Base-by-base conservation (phyloP, 2,888 invertebrate genomes). In the Agriopis leucophaearia region DNA sequence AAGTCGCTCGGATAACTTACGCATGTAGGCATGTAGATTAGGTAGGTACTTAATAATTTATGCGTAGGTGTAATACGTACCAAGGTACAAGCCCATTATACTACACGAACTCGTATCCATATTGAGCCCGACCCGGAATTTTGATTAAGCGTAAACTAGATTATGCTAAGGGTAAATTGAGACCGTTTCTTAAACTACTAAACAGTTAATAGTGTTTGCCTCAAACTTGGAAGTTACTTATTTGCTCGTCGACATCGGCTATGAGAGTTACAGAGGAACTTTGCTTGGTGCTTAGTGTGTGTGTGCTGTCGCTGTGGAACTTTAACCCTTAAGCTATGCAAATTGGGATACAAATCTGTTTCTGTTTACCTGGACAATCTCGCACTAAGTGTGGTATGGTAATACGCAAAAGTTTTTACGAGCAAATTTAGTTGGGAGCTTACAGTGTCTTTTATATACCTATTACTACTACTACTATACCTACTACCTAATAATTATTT, bases 101-200 rank as follows among this genome's bases (percentile, higher is more conserved):
- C 77, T 80, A 78, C 76, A 76, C 68, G 77, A 83, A 81, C 78
- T 82, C 82, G 77, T 81, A 84, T 80, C 82, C 84, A 85, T 84
- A 88, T 85, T 85, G 84, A 80, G 83, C 83, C 83, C 83, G 86
- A 88, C 90, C 89, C 89, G 79, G 88, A 89, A 90, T 91, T 91
- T 89, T 90, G 90, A 91, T 91, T 90, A 90, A 88, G 88, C 83
- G 84, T 82, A 85, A 90, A 90, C 88, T 86, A 89, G 90, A 90
- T 90, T 90, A 89, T 85, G 80, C 80, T 83, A 80, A 82, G 87
- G 86, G 85, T 86, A 87, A 85, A 88, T 88, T 83, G 86, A 85
- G 87, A 82, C 87, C 85, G 86, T 89, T 90, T 90, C 91, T 89
- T 89, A 89, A 91, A 88, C 88, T 89, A 88, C 86, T 86, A 82